Conservation (phyloP, 2,888 invertebrate genomes). For the Euplagia quadripunctaria region DNA sequence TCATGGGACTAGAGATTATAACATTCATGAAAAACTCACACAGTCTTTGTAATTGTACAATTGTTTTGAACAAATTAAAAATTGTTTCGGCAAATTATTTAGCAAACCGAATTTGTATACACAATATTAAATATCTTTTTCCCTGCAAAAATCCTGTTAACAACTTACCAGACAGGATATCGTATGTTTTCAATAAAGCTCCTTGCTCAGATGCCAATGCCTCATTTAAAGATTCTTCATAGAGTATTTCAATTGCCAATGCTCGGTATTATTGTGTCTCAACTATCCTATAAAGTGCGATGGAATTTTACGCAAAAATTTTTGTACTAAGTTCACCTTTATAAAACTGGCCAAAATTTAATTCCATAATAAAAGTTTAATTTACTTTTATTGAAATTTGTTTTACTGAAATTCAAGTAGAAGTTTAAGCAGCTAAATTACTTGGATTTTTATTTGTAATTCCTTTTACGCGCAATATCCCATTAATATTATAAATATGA, state of each 20-base stretch:
- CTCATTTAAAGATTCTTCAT: constrained; percentile 57
- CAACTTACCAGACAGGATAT: background rate
- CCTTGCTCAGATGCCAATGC: constrained; percentile 54
- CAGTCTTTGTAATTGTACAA: no score
- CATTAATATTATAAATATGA: no score
- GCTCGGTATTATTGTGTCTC: constrained; percentile 39
- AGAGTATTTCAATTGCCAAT: constrained; percentile 43
- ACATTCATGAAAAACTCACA: background rate
- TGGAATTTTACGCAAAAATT: constrained; percentile 23
- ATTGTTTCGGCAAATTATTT: no score
- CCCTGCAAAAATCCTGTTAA: background rate
- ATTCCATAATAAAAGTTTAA: background rate
- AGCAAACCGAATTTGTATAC: no score
- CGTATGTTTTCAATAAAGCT: constrained; percentile 44
- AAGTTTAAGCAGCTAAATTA: no score
- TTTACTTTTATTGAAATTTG: no score
- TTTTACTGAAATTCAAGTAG: no score
- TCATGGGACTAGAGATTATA: background rate
- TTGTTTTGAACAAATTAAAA: no score
- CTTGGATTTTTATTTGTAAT: no score
- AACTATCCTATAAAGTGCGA: constrained; percentile 41
- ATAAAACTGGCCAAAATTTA: background rate
- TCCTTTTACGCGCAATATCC: no score
- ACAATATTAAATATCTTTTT: no score
- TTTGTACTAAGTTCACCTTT: background rate